phyloP scores from a whole-genome alignment of 2,888 invertebrate species.

The Napeogenes inachia region DNA sequence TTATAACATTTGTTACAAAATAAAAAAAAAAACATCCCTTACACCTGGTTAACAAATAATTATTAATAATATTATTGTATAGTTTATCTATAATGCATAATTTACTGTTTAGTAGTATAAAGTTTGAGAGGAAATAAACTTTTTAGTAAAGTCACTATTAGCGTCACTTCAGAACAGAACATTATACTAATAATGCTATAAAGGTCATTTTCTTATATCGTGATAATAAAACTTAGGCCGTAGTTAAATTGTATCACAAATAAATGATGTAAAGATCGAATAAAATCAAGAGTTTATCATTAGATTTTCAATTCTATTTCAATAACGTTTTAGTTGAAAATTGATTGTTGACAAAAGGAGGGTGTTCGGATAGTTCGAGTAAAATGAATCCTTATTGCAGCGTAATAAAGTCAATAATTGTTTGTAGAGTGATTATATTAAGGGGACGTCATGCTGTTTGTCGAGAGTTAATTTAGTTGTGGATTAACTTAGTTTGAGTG shows the following conservation, averaged over 20 bases:
- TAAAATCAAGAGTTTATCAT: constrained; percentile 53
- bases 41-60: too few relatives aligned
- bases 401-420: constrained; percentile 38
- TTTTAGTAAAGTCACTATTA: neutral
- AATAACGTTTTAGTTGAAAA: constrained; percentile 14
- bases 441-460: constrained; percentile 56
- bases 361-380: constrained; percentile 16
- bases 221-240: neutral
- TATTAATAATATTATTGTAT: too few relatives aligned
- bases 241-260: constrained; percentile 26
- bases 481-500: constrained; percentile 72
- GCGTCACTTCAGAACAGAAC: neutral
- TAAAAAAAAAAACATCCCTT: too few relatives aligned
- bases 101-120: too few relatives aligned
- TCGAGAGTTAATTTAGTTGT: constrained; percentile 72
- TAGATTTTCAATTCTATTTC: constrained; percentile 14
- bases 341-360: constrained; percentile 8
- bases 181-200: neutral
- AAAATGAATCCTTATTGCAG: constrained; percentile 27
- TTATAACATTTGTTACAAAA: too few relatives aligned
- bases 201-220: neutral
- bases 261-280: constrained; percentile 63
- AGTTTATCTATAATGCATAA: too few relatives aligned
- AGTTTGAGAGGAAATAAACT: too few relatives aligned
- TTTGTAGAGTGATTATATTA: constrained; percentile 35